These are phyloP conservation scores for Theristicus caerulescens DNA, from an alignment of 2,113 vertebrate species.

Conservation along the genomic window DNA sequence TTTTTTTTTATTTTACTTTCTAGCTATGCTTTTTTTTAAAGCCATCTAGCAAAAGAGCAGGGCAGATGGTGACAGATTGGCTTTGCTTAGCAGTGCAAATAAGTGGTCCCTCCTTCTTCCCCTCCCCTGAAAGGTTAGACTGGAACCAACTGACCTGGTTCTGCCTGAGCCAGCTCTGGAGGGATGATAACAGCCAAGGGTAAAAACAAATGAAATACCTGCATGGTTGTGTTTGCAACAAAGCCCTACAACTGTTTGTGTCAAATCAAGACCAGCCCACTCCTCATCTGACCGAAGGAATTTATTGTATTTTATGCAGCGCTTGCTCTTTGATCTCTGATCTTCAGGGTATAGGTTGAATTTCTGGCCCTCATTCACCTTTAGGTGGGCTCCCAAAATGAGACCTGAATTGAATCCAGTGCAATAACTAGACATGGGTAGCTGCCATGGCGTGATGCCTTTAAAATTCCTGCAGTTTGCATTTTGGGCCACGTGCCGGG, in stretches of 20 bases:
- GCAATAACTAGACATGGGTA: background rate
- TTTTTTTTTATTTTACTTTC: background rate
- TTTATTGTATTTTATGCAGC: background rate
- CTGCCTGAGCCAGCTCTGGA: constrained; percentile 44
- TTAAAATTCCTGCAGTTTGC: background rate
- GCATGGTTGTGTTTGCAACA: background rate
- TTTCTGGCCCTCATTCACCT: background rate
- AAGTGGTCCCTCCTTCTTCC: constrained; percentile 13
- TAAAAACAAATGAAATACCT: constrained; percentile 49
- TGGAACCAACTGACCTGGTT: constrained; percentile 60
- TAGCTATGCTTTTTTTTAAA: background rate
- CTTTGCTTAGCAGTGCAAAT: constrained; percentile 52
- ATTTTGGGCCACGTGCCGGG: background rate
- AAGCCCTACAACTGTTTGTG: background rate
- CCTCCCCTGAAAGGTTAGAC: constrained; percentile 23
- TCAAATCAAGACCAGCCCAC: background rate
- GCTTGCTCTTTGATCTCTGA: background rate
- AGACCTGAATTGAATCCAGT: background rate
- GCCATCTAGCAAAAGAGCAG: background rate
- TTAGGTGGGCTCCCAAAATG: background rate
- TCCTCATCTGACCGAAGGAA: background rate
- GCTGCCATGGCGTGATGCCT: background rate
- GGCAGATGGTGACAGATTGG: constrained; percentile 27
- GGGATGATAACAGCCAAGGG: constrained; percentile 37
- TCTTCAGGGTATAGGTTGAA: background rate